Conservation (phyloP, 2,888 invertebrate species). For the Tachina fera region DNA sequence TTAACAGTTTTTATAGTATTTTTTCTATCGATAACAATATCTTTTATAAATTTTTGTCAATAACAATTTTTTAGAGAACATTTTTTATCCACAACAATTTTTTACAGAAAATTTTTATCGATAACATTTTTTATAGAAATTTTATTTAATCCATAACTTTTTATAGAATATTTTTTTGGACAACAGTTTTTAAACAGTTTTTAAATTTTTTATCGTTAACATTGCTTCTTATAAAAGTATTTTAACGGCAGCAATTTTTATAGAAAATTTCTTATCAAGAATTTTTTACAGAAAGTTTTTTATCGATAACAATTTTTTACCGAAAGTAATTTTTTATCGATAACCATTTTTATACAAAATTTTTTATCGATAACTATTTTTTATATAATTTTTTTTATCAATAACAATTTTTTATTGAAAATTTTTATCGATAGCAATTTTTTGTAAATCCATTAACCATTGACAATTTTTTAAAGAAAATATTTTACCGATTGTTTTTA, state of each 20-base stretch:
- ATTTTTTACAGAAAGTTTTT: no score
- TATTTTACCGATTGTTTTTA: background rate
- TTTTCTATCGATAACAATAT: background rate
- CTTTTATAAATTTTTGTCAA: no score
- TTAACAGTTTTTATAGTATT: background rate
- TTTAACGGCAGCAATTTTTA: background rate
- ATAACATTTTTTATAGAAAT: background rate
- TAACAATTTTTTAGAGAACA: no score
- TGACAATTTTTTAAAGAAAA: background rate
- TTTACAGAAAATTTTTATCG: background rate
- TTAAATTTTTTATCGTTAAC: background rate
- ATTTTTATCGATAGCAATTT: slow-evolving; percentile 7
- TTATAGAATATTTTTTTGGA: background rate
- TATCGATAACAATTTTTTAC: no score
- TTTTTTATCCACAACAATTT: background rate
- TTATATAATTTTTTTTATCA: background rate
- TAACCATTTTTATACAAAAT: background rate
- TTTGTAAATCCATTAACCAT: background rate
- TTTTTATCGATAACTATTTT: background rate
- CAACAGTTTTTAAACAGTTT: background rate
- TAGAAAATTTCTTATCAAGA: no score
- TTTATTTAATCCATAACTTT: background rate
- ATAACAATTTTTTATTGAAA: background rate
- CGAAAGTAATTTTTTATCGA: no score
- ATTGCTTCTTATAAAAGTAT: background rate